These are phyloP conservation scores for Brachyistius frenatus DNA, from an alignment of 2,113 vertebrate genomes.

Conservation along the genomic window DNA sequence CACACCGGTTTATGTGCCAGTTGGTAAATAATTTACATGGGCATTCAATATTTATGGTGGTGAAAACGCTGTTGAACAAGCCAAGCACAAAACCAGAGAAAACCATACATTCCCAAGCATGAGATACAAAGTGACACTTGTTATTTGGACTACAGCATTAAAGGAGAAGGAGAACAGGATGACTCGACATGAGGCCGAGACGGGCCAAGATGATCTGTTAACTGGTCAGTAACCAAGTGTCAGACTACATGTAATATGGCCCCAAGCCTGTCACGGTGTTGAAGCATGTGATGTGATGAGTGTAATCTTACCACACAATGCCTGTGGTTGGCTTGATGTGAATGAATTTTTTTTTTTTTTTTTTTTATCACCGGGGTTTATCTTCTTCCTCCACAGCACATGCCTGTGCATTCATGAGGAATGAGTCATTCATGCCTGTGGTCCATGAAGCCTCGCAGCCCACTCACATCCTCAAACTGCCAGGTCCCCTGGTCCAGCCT, in stretches of 20 bases:
- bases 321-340: conserved; percentile 39
- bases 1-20: background rate
- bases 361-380: conserved; percentile 34
- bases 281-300: conserved; percentile 31
- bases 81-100: conserved; percentile 14
- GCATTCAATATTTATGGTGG: conserved; percentile 52
- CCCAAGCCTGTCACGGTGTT: conserved; percentile 35
- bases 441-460: conserved; percentile 58
- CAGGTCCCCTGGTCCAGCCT: conserved; percentile 34
- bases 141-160: conserved; percentile 47
- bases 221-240: conserved; percentile 61
- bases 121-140: conserved; percentile 59
- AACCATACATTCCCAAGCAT: conserved; percentile 37
- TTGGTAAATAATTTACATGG: conserved; percentile 58
- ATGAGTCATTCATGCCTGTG: conserved; percentile 74
- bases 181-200: conserved; percentile 29
- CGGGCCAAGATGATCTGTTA: conserved; percentile 46
- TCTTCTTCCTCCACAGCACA: conserved; percentile 55
- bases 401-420: conserved; percentile 52
- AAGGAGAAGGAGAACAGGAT: conserved; percentile 5
- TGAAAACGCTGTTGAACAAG: conserved; percentile 21
- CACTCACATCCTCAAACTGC: conserved; percentile 57
- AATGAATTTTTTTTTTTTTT: conserved; percentile 44
- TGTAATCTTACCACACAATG: conserved; percentile 24
- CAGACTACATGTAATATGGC: conserved; percentile 48